These are phyloP conservation scores for Paramormyrops kingsleyae DNA, from an alignment of 2,113 vertebrate genomes.

Conservation along the genomic window DNA sequence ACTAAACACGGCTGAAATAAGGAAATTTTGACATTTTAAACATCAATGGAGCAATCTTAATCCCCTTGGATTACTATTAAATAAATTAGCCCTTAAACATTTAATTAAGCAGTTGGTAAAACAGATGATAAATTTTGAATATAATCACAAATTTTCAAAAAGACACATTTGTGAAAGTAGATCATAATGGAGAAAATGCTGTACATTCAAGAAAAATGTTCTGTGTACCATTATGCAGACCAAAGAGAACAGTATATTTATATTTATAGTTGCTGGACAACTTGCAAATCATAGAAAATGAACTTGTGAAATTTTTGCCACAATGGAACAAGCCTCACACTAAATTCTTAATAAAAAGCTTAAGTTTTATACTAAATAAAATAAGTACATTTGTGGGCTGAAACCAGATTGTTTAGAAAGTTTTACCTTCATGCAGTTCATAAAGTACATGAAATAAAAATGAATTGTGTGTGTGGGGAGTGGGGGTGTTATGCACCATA, in stretches of 20 bases:
- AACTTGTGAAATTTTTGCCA: background rate
- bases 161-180: background rate
- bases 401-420: background rate
- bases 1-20: background rate
- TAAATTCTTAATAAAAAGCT: background rate
- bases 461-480: background rate
- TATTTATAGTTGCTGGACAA: background rate
- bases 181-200: background rate
- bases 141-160: background rate
- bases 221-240: background rate
- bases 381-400: background rate
- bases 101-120: background rate
- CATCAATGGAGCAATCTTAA: background rate
- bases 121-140: background rate
- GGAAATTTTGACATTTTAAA: background rate
- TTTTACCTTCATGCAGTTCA: background rate
- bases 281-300: background rate
- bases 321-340: background rate
- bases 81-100: background rate
- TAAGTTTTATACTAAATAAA: background rate
- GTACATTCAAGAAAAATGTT: background rate
- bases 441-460: background rate
- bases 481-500: too few species aligned
- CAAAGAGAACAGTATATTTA: background rate
- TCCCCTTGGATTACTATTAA: background rate